Base-by-base conservation (phyloP, 2,113 vertebrate species). In the Columba janthina region DNA sequence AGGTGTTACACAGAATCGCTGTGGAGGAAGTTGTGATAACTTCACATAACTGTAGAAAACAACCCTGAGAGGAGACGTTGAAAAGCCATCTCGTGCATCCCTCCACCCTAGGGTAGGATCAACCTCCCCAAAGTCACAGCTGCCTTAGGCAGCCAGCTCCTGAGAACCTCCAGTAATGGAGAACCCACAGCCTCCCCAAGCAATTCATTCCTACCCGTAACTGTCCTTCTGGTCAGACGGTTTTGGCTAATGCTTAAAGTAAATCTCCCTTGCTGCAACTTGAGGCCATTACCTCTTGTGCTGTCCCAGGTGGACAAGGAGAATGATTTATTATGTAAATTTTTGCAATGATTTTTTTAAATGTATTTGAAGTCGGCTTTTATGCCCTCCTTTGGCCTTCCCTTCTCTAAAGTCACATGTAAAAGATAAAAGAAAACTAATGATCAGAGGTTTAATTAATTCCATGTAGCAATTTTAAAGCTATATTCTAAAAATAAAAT, bases 401-500 rank as follows among this genome's bases (percentile, higher is more conserved):
- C 67, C 57, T 84, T 82, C 76, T 78, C 80, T 62, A 38, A 89
- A 96, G 82, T 94, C 62, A 84, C 44, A 80, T 89, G 70, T 50
- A 90, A 92, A 83, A 91, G 91, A 94, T 89, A 91, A 95, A 96
- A 94, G 85, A 78, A 82, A 94, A 88, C 50, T 88, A 95, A 94
- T 81, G 91, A 95, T 80, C 42, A 88, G 80, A 88, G 44, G 48
- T 72, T 93, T 93, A 95, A 96, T 96, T 92, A 93, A 67, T 82
- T 93, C 81, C 79, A 88, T 69, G 56, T 67, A 90, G 69, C 58
- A 86, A 92, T 93, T 92, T 77, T 82, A 50, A 87, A 94, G 79
- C 51, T 88, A 88, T 69, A 87, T 71, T 84, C 89, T 88, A 94
- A 96, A 97, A 97, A 97, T 94, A 96, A 95, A 96, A 53, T 4